Evolutionary conservation across 1,140 invertebrate species (phyloP).

Genomic region (Pogonomyrmex californicus): DNA sequence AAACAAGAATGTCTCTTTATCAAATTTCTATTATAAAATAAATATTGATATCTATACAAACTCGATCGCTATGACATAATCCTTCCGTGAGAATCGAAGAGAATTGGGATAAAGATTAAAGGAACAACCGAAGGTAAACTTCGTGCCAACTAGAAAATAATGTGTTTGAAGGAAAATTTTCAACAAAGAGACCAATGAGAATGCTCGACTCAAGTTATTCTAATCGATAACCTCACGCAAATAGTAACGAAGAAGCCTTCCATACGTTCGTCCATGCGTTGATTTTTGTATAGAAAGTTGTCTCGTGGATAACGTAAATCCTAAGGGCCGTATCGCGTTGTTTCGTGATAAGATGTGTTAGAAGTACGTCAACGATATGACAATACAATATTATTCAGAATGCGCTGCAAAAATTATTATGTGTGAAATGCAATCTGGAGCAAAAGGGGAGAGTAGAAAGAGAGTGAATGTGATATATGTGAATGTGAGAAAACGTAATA

Average conservation of each 20-base stretch:
- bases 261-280: slow-evolving; percentile 33
- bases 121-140: background rate
- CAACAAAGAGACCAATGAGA: background rate
- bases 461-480: background rate
- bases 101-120: background rate
- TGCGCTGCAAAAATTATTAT: background rate
- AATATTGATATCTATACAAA: background rate
- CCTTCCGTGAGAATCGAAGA: background rate
- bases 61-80: background rate
- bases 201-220: background rate
- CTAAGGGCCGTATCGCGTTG: background rate
- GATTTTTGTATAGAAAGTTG: slow-evolving; percentile 54
- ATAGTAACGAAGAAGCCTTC: background rate
- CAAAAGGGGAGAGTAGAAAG: background rate
- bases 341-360: background rate
- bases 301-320: slow-evolving; percentile 60
- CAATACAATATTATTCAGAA: background rate
- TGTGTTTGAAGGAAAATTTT: background rate
- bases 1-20: background rate
- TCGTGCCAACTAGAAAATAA: background rate
- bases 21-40: background rate
- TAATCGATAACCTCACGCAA: background rate
- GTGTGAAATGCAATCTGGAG: background rate
- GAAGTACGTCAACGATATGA: background rate
- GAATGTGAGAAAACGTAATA: background rate